Conservation (phyloP, 2,113 vertebrate species). For the Lepisosteus oculatus region DNA sequence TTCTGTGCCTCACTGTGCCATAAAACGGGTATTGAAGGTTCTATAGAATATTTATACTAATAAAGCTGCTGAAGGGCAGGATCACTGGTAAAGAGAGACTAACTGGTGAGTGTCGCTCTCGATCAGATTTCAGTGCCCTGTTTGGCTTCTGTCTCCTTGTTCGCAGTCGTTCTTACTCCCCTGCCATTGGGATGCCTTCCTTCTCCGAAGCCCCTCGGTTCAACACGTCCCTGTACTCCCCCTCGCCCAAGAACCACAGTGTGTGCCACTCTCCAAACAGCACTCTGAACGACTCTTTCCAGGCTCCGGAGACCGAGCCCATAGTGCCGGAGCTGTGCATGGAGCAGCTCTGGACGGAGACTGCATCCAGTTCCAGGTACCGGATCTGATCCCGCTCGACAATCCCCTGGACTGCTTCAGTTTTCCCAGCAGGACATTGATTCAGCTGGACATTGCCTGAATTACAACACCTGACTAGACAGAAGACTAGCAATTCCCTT, state of each 20-base stretch:
- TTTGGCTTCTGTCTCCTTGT: background rate
- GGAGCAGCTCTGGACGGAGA: conserved; percentile 93
- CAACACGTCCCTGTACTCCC: conserved; percentile 78
- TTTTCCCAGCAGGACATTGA: too few species aligned
- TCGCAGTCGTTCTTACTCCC: conserved; percentile 89
- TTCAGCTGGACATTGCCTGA: too few species aligned
- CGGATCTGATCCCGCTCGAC: too few species aligned
- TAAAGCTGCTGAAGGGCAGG: too few species aligned
- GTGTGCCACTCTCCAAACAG: conserved; percentile 77
- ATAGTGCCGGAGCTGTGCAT: conserved; percentile 92
- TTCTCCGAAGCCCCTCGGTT: conserved; percentile 86
- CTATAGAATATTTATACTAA: too few species aligned
- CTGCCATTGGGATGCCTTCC: conserved; percentile 86
- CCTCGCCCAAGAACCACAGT: conserved; percentile 73
- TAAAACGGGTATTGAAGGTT: too few species aligned
- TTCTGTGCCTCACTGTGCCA: too few species aligned
- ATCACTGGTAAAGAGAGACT: too few species aligned
- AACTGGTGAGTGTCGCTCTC: background rate
- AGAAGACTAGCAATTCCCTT: too few species aligned
- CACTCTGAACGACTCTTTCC: conserved; percentile 69
- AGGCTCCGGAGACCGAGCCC: conserved; percentile 80
- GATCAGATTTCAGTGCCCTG: background rate
- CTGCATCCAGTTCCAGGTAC: conserved; percentile 66
- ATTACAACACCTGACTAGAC: too few species aligned
- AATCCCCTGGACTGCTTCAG: too few species aligned